A percentile compares a stretch with the other conserved stretches of the same genome.
Conservation (phyloP, 2,888 invertebrate species). For the Apantesis nais region DNA sequence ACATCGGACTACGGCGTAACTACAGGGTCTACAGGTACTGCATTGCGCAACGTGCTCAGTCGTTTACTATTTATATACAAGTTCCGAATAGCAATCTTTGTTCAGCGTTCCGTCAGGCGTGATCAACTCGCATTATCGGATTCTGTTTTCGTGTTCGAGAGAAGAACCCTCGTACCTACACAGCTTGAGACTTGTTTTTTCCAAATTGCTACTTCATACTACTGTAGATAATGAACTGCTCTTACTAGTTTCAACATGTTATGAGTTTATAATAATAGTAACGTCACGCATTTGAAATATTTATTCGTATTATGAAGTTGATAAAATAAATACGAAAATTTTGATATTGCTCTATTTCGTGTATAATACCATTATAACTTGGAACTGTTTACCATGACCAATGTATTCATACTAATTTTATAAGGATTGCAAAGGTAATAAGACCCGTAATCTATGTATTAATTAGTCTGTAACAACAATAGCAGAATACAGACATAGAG, state of each 20-base stretch:
- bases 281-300: slow-evolving; percentile 24
- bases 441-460: no score
- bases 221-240: neutral
- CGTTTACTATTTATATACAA: no score
- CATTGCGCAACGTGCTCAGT: no score
- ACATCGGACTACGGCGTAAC: no score
- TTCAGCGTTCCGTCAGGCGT: no score
- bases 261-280: neutral
- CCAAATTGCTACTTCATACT: no score
- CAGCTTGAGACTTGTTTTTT: no score
- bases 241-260: neutral
- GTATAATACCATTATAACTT: slow-evolving; percentile 8
- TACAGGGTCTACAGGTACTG: no score
- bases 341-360: slow-evolving; percentile 58
- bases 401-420: neutral
- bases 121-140: no score
- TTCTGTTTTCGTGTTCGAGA: no score
- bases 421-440: neutral
- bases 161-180: no score
- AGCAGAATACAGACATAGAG: slow-evolving; percentile 44
- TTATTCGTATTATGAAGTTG: slow-evolving; percentile 45
- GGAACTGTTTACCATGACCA: neutral
- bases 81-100: no score
- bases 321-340: slow-evolving; percentile 53
- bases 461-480: neutral